Percentiles rank a stretch among this genome's conserved stretches.
These are phyloP conservation scores for Salminus brasiliensis DNA, from an alignment of 2,113 vertebrate species.

Conservation along the genomic window DNA sequence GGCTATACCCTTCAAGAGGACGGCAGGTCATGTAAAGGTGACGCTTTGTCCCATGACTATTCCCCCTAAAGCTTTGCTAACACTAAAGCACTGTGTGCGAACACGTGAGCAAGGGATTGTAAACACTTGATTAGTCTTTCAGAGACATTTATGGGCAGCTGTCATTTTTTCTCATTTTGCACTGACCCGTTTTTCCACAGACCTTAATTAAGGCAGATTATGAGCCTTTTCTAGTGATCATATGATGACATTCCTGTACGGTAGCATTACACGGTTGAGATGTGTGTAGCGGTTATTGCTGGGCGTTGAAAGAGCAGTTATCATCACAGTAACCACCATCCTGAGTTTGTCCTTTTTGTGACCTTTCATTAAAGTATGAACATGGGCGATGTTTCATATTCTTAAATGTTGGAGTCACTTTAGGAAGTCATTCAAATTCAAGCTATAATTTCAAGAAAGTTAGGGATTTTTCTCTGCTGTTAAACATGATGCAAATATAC, in stretches of 20 bases:
- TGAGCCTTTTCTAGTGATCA: neutral
- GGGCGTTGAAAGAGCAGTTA: constrained; percentile 3
- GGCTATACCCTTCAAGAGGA: constrained; percentile 84
- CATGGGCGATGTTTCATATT: no score
- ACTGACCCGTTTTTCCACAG: neutral
- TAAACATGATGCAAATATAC: no score
- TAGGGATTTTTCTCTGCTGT: no score
- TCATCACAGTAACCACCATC: neutral
- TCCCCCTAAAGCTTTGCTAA: neutral
- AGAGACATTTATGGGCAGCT: neutral
- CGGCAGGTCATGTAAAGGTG: constrained; percentile 84
- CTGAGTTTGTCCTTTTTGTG: neutral
- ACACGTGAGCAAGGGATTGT: neutral
- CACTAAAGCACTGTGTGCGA: neutral
- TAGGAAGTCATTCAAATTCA: no score
- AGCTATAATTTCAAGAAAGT: no score
- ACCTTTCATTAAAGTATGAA: neutral
- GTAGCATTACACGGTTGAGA: neutral
- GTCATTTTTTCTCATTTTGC: neutral
- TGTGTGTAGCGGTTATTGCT: constrained; percentile 19
- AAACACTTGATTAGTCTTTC: neutral
- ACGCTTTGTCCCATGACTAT: neutral
- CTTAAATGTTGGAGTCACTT: no score
- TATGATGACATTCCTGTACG: neutral
- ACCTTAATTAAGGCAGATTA: neutral